Evolutionary conservation across 2,797 vertebrate genomes (phyloP).

Genomic region (Echiichthys vipera): DNA sequence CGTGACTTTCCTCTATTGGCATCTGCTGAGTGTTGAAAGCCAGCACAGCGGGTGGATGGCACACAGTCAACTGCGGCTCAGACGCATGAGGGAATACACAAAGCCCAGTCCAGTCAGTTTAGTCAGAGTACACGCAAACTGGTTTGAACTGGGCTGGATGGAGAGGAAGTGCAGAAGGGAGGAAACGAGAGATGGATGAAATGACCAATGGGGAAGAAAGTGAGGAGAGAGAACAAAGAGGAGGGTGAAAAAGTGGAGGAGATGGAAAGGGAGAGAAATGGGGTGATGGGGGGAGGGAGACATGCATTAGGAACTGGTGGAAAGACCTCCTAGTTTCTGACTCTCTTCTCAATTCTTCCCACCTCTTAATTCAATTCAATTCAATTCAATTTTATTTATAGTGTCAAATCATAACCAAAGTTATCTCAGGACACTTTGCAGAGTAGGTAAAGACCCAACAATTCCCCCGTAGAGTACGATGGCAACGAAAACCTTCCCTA

Average conservation of each 20-base stretch:
- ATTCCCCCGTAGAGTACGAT: too few species aligned
- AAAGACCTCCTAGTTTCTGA: too few species aligned
- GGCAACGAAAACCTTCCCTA: too few species aligned
- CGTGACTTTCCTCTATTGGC: not conserved
- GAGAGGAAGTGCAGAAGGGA: not conserved
- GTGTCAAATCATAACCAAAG: too few species aligned
- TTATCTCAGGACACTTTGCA: too few species aligned
- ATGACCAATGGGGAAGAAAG: not conserved
- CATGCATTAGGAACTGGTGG: not conserved
- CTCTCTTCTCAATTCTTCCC: too few species aligned
- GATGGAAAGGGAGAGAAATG: not conserved
- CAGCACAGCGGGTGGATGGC: constrained; percentile 22
- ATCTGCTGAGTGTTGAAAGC: constrained; percentile 27
- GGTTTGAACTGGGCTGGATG: constrained; percentile 15
- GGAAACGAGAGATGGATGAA: not conserved
- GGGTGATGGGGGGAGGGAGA: not conserved
- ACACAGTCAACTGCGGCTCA: constrained; percentile 34
- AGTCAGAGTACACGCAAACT: constrained; percentile 1
- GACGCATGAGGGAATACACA: constrained; percentile 26
- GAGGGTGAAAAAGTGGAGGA: not conserved
- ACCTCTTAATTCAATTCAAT: too few species aligned
- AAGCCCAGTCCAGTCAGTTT: constrained; percentile 1
- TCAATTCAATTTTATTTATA: too few species aligned
- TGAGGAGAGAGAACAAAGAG: too few species aligned
- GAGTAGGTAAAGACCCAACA: too few species aligned